Percentiles rank a stretch among this genome's conserved stretches.
Conservation (phyloP, 2,113 vertebrate genomes). For the Tragelaphus imberbis region DNA sequence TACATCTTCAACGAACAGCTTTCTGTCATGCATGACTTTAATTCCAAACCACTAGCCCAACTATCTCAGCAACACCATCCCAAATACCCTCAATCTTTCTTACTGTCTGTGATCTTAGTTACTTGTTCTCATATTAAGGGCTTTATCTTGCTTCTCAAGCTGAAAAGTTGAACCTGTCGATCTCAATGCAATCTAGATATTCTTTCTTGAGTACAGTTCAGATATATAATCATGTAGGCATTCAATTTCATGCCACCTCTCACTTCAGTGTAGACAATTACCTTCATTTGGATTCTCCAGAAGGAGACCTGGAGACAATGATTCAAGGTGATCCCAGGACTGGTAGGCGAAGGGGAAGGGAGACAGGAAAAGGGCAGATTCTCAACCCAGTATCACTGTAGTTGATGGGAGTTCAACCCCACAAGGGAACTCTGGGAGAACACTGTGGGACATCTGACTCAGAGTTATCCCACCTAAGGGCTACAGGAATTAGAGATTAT, state of each 20-base stretch:
- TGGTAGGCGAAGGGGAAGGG: not conserved
- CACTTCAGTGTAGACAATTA: not conserved
- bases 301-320: not conserved
- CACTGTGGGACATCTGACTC: not conserved
- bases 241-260: not conserved
- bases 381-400: not conserved
- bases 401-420: not conserved
- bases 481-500: not conserved
- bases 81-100: not conserved
- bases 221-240: not conserved
- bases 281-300: not conserved
- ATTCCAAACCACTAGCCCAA: not conserved
- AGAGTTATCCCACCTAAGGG: not conserved
- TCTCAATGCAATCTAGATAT: not conserved
- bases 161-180: not conserved
- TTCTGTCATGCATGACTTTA: not conserved
- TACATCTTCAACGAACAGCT: not conserved
- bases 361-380: not conserved
- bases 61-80: not conserved
- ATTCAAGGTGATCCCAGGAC: not conserved
- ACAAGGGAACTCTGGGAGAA: not conserved
- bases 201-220: not conserved
- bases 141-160: not conserved
- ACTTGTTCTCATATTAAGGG: not conserved
- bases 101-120: not conserved